Conservation (phyloP, 1,140 invertebrate genomes). For the Drosophila lacteicornis region DNA sequence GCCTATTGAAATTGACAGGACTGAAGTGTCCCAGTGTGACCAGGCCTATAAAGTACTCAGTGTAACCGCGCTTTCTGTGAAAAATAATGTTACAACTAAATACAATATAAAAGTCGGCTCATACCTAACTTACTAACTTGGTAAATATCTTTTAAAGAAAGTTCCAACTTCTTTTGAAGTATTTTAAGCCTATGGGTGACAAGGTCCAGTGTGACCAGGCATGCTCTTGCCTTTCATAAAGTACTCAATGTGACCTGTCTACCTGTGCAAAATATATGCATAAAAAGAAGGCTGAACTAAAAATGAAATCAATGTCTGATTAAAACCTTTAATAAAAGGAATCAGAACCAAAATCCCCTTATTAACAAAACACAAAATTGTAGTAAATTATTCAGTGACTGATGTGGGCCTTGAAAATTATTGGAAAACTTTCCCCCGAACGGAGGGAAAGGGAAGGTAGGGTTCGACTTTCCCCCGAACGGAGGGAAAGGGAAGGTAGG, state of each 20-base stretch:
- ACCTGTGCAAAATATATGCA: background rate
- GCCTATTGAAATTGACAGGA: too few species aligned
- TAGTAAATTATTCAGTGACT: background rate
- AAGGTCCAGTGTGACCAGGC: background rate
- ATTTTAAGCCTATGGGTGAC: too few species aligned
- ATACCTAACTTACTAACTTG: too few species aligned
- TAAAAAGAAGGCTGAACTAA: too few species aligned
- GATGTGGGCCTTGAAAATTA: constrained; percentile 14
- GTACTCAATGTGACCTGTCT: background rate
- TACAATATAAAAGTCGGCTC: too few species aligned
- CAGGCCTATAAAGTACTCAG: too few species aligned
- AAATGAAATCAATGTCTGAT: background rate
- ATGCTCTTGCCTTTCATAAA: background rate
- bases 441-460: background rate
- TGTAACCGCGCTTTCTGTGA: too few species aligned
- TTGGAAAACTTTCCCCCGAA: constrained; percentile 37
- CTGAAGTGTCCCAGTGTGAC: too few species aligned
- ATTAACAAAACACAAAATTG: background rate
- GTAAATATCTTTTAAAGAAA: too few species aligned
- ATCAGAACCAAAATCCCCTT: background rate
- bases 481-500: background rate
- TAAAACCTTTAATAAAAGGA: background rate
- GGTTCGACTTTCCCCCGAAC: background rate
- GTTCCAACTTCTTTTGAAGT: too few species aligned
- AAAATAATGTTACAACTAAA: too few species aligned